Percentiles rank a stretch among this genome's conserved stretches.
phyloP scores from a whole-genome alignment of 2,113 vertebrate genomes.

The Illadopsis cleaveri region DNA sequence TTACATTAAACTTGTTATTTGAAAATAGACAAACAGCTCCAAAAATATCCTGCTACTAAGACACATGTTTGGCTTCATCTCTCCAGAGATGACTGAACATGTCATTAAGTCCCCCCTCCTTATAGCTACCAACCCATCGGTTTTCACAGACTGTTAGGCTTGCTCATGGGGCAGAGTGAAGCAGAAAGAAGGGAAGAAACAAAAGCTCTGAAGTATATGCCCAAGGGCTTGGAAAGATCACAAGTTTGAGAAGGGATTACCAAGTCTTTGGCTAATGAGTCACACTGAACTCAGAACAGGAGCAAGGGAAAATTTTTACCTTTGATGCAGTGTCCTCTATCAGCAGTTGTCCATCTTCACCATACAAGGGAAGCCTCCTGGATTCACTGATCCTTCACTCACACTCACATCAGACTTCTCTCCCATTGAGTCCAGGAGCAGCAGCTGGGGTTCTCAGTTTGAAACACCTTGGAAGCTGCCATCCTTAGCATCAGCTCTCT shows the following conservation, averaged over 20 bases:
- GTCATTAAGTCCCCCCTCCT: background rate
- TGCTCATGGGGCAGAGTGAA: background rate
- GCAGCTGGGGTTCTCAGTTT: background rate
- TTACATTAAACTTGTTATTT: constrained; percentile 22
- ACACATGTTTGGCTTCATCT: background rate
- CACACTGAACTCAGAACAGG: background rate
- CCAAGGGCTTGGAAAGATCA: background rate
- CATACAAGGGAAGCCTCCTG: background rate
- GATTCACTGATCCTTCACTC: background rate
- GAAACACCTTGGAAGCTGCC: background rate
- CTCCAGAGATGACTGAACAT: background rate
- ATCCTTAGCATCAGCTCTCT: background rate
- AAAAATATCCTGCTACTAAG: constrained; percentile 29
- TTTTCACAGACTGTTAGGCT: background rate
- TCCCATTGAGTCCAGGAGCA: background rate
- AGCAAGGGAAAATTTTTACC: background rate
- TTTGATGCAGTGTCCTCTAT: background rate
- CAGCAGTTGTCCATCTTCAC: background rate
- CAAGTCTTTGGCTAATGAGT: background rate
- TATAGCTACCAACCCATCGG: background rate
- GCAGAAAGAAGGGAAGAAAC: background rate
- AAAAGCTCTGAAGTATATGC: background rate
- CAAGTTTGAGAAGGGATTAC: background rate
- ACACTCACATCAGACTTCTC: background rate
- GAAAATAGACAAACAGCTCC: constrained; percentile 20